Conservation (phyloP, 2,888 invertebrate species). For the Eristalinus sepulchralis region DNA sequence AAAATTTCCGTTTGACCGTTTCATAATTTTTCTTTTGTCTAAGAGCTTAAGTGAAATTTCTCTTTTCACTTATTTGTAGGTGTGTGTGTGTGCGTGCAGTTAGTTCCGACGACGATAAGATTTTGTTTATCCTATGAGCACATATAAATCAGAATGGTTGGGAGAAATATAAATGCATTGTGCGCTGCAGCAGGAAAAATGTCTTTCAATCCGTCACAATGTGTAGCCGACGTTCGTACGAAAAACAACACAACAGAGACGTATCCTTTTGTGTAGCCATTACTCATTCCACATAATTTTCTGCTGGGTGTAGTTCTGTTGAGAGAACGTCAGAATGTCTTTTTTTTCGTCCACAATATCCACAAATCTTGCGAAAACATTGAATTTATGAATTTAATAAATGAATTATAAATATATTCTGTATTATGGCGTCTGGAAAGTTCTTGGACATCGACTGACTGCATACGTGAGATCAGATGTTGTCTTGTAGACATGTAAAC, state of each 20-base stretch:
- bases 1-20: constrained; percentile 39
- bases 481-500: too few species aligned
- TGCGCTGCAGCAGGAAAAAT: not conserved
- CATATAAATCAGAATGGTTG: not conserved
- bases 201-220: not conserved
- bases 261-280: not conserved
- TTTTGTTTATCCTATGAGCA: not conserved
- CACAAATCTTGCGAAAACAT: not conserved
- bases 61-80: not conserved
- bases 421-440: not conserved
- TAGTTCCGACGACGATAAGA: not conserved
- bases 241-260: not conserved
- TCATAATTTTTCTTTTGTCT: constrained; percentile 21
- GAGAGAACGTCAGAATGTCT: not conserved
- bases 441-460: too few species aligned
- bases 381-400: not conserved
- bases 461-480: too few species aligned
- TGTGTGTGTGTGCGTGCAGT: not conserved
- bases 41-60: not conserved
- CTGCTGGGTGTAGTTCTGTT: not conserved
- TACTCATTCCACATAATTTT: not conserved
- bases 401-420: not conserved
- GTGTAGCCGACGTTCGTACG: not conserved
- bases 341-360: constrained; percentile 3
- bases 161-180: not conserved